These are phyloP conservation scores for Anneissia japonica DNA, from an alignment of 35 echinoderm and acorn worm genomes.

Conservation along the genomic window DNA sequence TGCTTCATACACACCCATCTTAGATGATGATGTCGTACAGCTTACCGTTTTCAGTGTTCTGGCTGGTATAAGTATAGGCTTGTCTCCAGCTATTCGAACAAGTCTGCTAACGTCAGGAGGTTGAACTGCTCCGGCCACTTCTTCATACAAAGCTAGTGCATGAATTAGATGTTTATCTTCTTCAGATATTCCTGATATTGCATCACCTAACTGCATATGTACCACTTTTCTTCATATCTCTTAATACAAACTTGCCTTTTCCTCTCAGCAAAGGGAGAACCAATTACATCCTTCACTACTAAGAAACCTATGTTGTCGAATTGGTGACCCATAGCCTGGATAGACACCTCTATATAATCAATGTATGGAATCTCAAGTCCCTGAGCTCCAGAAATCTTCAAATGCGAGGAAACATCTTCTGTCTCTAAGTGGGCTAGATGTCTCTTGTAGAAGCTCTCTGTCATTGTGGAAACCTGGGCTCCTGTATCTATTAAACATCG, in stretches of 20 bases:
- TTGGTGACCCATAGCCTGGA: conserved; percentile 21
- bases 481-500: conserved; percentile 60
- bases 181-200: neutral
- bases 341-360: conserved; percentile 50
- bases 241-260: conserved; percentile 37
- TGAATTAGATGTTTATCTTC: neutral
- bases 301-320: conserved; percentile 62
- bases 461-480: conserved; percentile 63
- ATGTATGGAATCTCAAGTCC: conserved; percentile 68
- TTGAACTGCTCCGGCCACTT: neutral
- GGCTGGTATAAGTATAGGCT: neutral
- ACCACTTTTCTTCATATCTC: neutral
- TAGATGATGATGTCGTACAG: neutral
- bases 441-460: conserved; percentile 55
- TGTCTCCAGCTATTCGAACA: neutral
- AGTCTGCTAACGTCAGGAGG: neutral
- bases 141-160: neutral
- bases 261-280: conserved; percentile 9
- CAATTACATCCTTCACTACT: conserved; percentile 35
- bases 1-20: neutral
- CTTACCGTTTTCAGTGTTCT: neutral
- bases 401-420: conserved; percentile 8
- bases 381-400: conserved; percentile 40
- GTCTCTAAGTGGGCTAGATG: conserved; percentile 36
- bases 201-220: too few species aligned